Base-by-base conservation (phyloP, 2,888 invertebrate species). In the Agriopis aurantiaria region DNA sequence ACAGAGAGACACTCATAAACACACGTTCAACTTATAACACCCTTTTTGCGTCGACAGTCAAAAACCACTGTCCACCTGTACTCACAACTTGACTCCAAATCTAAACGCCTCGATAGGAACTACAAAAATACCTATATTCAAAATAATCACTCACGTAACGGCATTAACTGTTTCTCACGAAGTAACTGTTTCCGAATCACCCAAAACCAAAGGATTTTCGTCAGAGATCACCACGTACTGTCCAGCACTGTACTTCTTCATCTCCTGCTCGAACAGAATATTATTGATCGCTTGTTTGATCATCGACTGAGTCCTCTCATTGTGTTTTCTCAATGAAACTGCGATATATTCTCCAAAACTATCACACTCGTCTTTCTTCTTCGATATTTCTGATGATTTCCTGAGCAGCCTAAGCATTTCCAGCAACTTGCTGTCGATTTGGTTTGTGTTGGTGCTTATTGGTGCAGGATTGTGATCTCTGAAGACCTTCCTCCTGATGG, bases 261-360 rank as follows among this genome's bases (percentile, higher is more conserved):
- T 93, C 73, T 93, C 93, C 62, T 92, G 92, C 68, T 93, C 93
- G 73, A 92, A 93, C 12, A 93, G 69, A 53, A 93, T 92, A 67
- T 93, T 93, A 62, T 93, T 93, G 3, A 94, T 93, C 0, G 93
- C 93, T 70, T 93, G 93, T 65, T 94, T 93, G 53, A 93, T 93
- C 91, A 93, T 91, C 2, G 90, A 87, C 49, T 89, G 88, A 0
- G 93, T 91, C 23, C 91, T 83, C 17, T 91, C 90, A 71, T 92
- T 92, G 61, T 93, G 93, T 75, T 94, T 94, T 49, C 93, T 85
- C 48, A 94, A 77, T 0, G 93, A 91, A 41, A 88, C 82, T 0
- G 94, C 92, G 51, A 94, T 93, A 72, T 93, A 94, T 62, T 93
- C 93, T 0, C 94, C 94, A 60, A 92, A 94, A 41, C 87, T 89